Conservation (phyloP, 2,888 invertebrate genomes). For the Drosophila birchii region DNA sequence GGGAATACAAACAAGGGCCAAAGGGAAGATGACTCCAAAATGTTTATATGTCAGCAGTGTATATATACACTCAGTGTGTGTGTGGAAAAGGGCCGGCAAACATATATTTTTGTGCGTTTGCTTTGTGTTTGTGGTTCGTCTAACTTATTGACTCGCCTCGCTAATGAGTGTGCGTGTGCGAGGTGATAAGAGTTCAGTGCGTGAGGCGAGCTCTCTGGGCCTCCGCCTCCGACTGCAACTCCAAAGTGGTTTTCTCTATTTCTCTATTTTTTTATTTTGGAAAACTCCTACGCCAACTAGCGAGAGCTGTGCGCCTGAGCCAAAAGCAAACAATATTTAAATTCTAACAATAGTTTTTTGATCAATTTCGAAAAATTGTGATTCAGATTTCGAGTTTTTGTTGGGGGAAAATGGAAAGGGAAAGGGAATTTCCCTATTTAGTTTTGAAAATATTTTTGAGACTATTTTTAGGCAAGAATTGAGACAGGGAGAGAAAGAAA, state of each 20-base stretch:
- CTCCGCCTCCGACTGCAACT: slow-evolving; percentile 35
- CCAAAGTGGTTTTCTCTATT: slow-evolving; percentile 33
- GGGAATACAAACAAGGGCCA: slow-evolving; percentile 18
- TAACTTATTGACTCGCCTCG: slow-evolving; percentile 65
- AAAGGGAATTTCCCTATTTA: neutral
- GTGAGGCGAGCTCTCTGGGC: slow-evolving; percentile 2
- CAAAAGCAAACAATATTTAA: slow-evolving; percentile 67
- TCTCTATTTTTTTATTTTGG: slow-evolving; percentile 41
- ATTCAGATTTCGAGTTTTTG: neutral
- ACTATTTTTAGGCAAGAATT: neutral
- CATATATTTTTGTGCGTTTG: slow-evolving; percentile 40
- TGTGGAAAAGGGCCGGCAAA: slow-evolving; percentile 61
- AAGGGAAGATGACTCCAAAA: slow-evolving; percentile 44
- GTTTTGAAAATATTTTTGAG: neutral
- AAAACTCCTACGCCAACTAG: slow-evolving; percentile 20
- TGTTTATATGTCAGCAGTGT: neutral
- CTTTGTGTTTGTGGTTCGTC: slow-evolving; percentile 43
- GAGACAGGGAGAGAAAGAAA: neutral
- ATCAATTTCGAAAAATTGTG: slow-evolving; percentile 9
- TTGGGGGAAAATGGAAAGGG: neutral
- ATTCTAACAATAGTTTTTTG: slow-evolving; percentile 51
- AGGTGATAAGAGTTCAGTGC: slow-evolving; percentile 38
- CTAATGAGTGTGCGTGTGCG: slow-evolving; percentile 39
- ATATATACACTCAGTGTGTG: neutral
- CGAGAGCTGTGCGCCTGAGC: slow-evolving; percentile 63